Evolutionary conservation across 35 echinoderm and acorn worm genomes (phyloP).

Genomic region (Lytechinus variegatus): DNA sequence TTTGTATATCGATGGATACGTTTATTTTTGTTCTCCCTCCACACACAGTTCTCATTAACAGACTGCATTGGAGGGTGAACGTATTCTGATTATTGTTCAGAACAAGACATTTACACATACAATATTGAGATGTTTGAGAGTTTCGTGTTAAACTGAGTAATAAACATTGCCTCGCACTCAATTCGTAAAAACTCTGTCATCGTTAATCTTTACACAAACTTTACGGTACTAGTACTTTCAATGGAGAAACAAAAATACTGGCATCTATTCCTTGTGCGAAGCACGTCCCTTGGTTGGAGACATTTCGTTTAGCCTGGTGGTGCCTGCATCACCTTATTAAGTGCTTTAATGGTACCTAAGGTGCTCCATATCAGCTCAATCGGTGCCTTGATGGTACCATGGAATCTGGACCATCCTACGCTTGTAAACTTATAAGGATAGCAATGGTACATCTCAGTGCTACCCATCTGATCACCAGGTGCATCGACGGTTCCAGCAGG

Average conservation of each 20-base stretch:
- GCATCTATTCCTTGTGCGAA: not conserved
- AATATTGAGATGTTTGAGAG: constrained; percentile 4
- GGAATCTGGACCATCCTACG: too few relatives aligned
- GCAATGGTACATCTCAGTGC: too few relatives aligned
- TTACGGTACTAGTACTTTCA: not conserved
- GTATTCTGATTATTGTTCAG: not conserved
- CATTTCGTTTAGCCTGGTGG: not conserved
- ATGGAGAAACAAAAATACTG: not conserved
- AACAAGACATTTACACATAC: not conserved
- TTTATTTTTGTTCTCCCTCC: not conserved
- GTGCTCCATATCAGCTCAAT: too few relatives aligned
- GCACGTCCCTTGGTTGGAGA: not conserved
- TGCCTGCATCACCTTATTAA: not conserved
- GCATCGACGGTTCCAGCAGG: too few relatives aligned
- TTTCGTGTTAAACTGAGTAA: not conserved
- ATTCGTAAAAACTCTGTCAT: not conserved
- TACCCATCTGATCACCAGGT: too few relatives aligned
- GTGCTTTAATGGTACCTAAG: too few relatives aligned
- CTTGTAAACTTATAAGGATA: too few relatives aligned
- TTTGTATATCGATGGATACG: too few relatives aligned
- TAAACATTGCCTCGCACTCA: not conserved
- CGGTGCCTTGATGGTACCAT: too few relatives aligned
- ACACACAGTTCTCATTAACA: not conserved
- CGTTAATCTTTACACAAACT: not conserved
- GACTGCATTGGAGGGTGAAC: not conserved